phyloP scores from a whole-genome alignment of 1,140 invertebrate genomes.

The Pseudoatta argentina region DNA sequence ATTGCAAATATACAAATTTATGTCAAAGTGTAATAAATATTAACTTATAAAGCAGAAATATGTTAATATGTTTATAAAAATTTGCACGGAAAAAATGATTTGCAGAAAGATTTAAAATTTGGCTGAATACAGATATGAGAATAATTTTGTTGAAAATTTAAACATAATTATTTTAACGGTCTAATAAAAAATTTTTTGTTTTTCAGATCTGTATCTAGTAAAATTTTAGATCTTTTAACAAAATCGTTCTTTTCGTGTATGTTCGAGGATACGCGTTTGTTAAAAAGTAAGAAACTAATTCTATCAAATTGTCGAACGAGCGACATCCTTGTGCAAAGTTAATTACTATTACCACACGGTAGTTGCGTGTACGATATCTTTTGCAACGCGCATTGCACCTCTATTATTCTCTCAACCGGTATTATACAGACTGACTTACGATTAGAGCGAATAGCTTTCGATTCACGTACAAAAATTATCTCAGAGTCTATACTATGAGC shows the following conservation, averaged over 20 bases:
- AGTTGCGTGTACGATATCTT: conserved; percentile 56
- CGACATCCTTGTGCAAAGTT: conserved; percentile 44
- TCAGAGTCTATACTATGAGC: not conserved
- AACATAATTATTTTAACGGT: no score
- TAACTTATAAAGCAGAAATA: not conserved
- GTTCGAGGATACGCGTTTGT: conserved; percentile 1
- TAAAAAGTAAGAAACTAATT: conserved; percentile 20
- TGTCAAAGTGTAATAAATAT: not conserved
- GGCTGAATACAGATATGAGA: no score
- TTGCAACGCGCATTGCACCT: conserved; percentile 32
- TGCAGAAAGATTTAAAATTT: no score
- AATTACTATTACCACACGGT: conserved; percentile 46
- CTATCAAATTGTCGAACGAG: conserved; percentile 47
- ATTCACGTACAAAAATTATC: conserved; percentile 41
- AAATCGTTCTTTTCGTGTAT: no score
- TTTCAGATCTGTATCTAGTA: no score
- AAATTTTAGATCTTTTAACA: no score
- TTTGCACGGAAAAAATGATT: no score
- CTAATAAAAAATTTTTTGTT: no score
- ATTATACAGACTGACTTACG: conserved; percentile 45
- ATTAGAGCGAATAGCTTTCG: conserved; percentile 20
- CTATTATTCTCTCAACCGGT: conserved; percentile 38
- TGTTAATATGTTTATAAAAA: not conserved
- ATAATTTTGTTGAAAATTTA: no score
- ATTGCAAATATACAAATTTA: not conserved